Evolutionary conservation across 2,797 vertebrate species (phyloP).

Genomic region (Hemibagrus guttatus): DNA sequence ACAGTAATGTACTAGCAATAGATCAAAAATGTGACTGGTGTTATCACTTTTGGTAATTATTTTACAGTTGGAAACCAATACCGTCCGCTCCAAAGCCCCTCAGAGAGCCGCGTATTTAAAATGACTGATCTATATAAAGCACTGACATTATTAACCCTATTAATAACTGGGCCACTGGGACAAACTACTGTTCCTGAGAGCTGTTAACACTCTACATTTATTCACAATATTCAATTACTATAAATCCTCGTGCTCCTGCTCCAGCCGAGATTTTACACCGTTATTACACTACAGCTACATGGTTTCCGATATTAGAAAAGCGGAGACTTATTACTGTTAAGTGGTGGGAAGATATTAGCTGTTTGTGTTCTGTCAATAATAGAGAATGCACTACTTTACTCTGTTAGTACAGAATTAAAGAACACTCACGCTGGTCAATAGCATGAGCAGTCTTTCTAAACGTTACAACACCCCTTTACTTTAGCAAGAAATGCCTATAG

Average conservation of each 20-base stretch:
- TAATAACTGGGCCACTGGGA: slow-evolving; percentile 19
- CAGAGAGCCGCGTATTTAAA: background rate
- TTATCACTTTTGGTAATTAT: background rate
- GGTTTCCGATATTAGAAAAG: background rate
- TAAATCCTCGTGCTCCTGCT: background rate
- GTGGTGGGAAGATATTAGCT: background rate
- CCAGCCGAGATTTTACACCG: background rate
- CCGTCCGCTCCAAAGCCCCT: background rate
- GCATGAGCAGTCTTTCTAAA: background rate
- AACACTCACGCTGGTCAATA: background rate
- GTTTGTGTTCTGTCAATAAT: background rate
- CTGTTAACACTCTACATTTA: background rate
- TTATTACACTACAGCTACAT: background rate
- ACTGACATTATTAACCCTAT: slow-evolving; percentile 17
- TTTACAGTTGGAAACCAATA: background rate
- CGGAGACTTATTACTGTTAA: background rate
- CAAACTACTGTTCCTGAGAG: slow-evolving; percentile 1
- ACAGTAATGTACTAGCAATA: background rate
- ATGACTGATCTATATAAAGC: slow-evolving; percentile 29
- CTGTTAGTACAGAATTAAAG: background rate
- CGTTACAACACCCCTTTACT: background rate
- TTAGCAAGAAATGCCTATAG: slow-evolving; percentile 50
- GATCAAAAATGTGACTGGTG: background rate
- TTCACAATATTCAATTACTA: background rate
- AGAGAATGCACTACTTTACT: background rate